These are phyloP conservation scores for Gastracanthus pulcherrimus DNA, from an alignment of 2,888 invertebrate species.

Conservation along the genomic window DNA sequence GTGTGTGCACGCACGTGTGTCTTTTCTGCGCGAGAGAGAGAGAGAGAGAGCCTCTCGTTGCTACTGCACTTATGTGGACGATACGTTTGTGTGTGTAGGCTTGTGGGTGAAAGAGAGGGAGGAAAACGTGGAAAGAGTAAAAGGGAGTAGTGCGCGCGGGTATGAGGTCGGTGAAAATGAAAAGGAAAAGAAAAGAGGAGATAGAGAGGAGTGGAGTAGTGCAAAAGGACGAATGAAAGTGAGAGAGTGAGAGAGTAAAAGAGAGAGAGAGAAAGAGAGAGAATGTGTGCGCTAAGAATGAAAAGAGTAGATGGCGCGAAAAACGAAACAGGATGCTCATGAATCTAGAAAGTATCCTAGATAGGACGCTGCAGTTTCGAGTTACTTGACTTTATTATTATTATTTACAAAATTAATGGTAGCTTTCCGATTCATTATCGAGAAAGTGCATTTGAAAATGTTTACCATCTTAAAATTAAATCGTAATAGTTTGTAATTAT, in stretches of 20 bases:
- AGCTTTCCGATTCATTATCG: neutral
- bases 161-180: slow-evolving; percentile 47
- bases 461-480: neutral
- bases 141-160: slow-evolving; percentile 58
- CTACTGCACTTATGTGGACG: slow-evolving; percentile 32
- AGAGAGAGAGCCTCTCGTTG: slow-evolving; percentile 18
- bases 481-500: too few relatives aligned
- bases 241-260: slow-evolving; percentile 3
- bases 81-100: neutral
- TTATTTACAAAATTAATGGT: slow-evolving; percentile 22
- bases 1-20: slow-evolving; percentile 43
- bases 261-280: too few relatives aligned
- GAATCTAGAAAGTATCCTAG: slow-evolving; percentile 36
- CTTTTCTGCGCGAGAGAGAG: slow-evolving; percentile 19
- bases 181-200: slow-evolving; percentile 59
- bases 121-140: slow-evolving; percentile 64
- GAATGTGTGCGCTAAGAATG: slow-evolving; percentile 22
- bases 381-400: slow-evolving; percentile 18
- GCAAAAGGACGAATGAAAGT: neutral
- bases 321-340: slow-evolving; percentile 41
- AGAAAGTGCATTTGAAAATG: slow-evolving; percentile 12
- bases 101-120: neutral
- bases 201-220: slow-evolving; percentile 22
- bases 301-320: slow-evolving; percentile 52
- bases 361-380: slow-evolving; percentile 27